These are phyloP conservation scores for Ammospiza maritima DNA, from an alignment of 2,797 vertebrate species.

Conservation along the genomic window DNA sequence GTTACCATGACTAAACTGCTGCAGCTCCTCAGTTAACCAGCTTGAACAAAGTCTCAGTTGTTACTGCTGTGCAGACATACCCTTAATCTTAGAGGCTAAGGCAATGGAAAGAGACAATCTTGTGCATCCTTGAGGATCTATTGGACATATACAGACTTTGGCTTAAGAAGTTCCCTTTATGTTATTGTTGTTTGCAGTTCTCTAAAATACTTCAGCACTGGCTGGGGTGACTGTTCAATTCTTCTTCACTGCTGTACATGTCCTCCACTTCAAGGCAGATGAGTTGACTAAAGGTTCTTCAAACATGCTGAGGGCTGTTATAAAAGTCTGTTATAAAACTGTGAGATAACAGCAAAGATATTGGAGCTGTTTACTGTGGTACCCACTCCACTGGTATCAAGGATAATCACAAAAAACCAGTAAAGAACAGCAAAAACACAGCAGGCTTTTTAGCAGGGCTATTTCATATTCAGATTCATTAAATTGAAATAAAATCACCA, in stretches of 20 bases:
- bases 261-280: slow-evolving; percentile 9
- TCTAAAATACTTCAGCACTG: slow-evolving; percentile 8
- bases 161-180: slow-evolving; percentile 33
- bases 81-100: slow-evolving; percentile 33
- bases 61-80: neutral
- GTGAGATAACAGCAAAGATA: neutral
- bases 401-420: neutral
- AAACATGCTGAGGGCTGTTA: slow-evolving; percentile 13
- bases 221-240: neutral
- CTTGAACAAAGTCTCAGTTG: slow-evolving; percentile 4
- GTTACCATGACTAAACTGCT: neutral
- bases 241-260: neutral
- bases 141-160: slow-evolving; percentile 37
- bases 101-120: slow-evolving; percentile 33
- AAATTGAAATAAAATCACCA: slow-evolving; percentile 25
- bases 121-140: slow-evolving; percentile 8
- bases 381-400: neutral
- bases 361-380: neutral
- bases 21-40: neutral
- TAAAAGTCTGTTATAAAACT: slow-evolving; percentile 11
- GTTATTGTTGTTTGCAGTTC: neutral
- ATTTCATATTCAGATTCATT: neutral
- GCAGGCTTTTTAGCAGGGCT: slow-evolving; percentile 37
- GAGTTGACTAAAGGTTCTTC: slow-evolving; percentile 15
- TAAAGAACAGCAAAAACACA: slow-evolving; percentile 45